Evolutionary conservation across 2,888 invertebrate genomes (phyloP), one percentile per base, ranked within the genome.

Genomic region (Lasioglossum villosulum): DNA sequence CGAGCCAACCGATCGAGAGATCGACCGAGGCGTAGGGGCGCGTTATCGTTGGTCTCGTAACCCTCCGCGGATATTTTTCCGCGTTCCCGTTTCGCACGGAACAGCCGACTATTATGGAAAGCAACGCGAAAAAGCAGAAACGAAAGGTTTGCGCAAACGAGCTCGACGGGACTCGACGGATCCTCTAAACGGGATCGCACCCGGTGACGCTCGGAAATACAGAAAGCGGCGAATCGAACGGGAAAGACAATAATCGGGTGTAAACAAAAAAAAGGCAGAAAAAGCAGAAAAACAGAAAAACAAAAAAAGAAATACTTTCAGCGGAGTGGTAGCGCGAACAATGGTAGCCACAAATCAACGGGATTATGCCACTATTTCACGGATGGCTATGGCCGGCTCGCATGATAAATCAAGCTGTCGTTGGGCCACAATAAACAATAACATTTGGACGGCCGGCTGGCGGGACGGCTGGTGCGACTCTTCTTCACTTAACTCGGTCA

Each of bases 291-390:
- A 90, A 90, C 91, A 73, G 72, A 52, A 42, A 30, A 27, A n/a
- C 12, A 91, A 88, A 90, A 88, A 88, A 82, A 85, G 90, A 91
- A 91, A 92, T 90, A 91, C 92, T 92, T 92, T 91, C 90, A 92
- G 92, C 92, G 91, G 90, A 93, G 92, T 92, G 92, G 91, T 90
- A 88, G 90, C 87, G 89, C 89, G 93, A 93, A 94, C 94, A 94
- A 94, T 94, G 92, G 91, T 91, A 89, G 91, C 92, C 93, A 94
- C 94, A 94, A 94, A 94, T 94, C 94, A 94, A 94, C 91, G 91
- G 94, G 94, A 94, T 94, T 94, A 94, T 94, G 94, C 94, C 94
- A 94, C 94, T 94, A 94, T 94, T 94, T 94, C 93, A 94, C 94
- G 93, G 94, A 92, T 91, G 92, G 92, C 91, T 91, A 90, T 92